Evolutionary conservation across 2,888 invertebrate species (phyloP).

Genomic region (Drosophila gaucha): DNA sequence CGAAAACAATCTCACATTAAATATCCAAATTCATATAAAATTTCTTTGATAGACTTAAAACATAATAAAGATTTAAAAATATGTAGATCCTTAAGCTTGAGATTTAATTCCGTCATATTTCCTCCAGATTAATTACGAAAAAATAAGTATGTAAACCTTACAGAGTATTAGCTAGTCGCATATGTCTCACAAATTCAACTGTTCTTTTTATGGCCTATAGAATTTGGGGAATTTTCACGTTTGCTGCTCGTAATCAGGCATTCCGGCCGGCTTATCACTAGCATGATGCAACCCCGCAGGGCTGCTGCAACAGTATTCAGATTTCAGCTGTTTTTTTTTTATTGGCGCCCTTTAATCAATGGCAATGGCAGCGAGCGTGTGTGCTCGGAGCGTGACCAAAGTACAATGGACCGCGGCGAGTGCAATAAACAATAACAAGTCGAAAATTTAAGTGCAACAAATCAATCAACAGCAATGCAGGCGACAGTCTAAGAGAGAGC

Average conservation of each 20-base stretch:
- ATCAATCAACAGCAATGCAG: conserved; percentile 49
- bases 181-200: not conserved
- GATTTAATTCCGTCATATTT: too few relatives aligned
- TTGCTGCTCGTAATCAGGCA: conserved; percentile 6
- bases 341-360: conserved; percentile 32
- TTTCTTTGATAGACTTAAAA: too few relatives aligned
- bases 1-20: too few relatives aligned
- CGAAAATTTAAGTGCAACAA: conserved; percentile 36
- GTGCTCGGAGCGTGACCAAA: conserved; percentile 41
- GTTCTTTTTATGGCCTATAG: not conserved
- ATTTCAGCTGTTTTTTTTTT: conserved; percentile 8
- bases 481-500: conserved; percentile 18
- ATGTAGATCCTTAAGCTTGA: too few relatives aligned
- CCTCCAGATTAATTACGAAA: too few relatives aligned
- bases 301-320: not conserved
- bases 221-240: conserved; percentile 8
- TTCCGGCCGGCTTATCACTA: conserved; percentile 16
- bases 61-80: too few relatives aligned
- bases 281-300: conserved; percentile 8
- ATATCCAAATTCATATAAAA: too few relatives aligned
- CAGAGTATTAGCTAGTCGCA: not conserved
- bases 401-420: conserved; percentile 35
- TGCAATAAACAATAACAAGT: conserved; percentile 35
- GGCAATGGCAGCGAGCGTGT: conserved; percentile 15
- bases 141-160: too few relatives aligned